Base-by-base conservation (phyloP, 2,888 invertebrate species). In the Cheilosia urbana region DNA sequence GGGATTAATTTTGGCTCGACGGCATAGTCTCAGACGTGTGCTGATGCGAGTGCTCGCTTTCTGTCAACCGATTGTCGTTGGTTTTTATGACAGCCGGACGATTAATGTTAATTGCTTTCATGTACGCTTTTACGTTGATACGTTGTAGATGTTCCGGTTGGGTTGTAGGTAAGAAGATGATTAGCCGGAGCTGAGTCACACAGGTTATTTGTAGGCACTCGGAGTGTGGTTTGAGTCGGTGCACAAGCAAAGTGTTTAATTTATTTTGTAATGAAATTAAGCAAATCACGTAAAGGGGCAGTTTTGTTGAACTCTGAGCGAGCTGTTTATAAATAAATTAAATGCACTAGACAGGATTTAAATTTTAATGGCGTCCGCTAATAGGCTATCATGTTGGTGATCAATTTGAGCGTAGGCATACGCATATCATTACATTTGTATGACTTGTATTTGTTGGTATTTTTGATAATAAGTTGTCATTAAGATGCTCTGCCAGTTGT, bases 41-140 rank as follows among this genome's bases (percentile, higher is more conserved):
- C 27, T 58, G 24, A 21, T 24, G 24, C 24, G 45, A 53, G 72
- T 45, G 60, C 15, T 34, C 53, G 30, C 30, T 45, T 53, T 73
- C 53, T 58, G 68, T 60, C 68, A 77, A 45, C 58, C 58, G 47
- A 68, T 55, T 55, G 72, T 53, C 51, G 68, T 53, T 63, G 63
- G 55, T 63, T 69, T 77, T 62, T 69, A 77, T 68, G 60, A 45
- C 60, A 51, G 60, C 19, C 66, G 30, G 42, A 51, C 51, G 51
- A 62, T 63, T 37, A 55, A 58, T 71, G 63, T 65, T 78, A 63
- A 78, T 71, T 78, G 42, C 49, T 19, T 57, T 19, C 63, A 63
- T 49, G 63, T 63, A 63, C 57, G 55, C 45, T 34, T 55, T 19
- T 13, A 65, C 45, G 45, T 63, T 34, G 19, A 57, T 63, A 63